These are phyloP conservation scores for Poeciliopsis paucimaculata DNA, from an alignment of 2,797 vertebrate species.

Conservation along the genomic window DNA sequence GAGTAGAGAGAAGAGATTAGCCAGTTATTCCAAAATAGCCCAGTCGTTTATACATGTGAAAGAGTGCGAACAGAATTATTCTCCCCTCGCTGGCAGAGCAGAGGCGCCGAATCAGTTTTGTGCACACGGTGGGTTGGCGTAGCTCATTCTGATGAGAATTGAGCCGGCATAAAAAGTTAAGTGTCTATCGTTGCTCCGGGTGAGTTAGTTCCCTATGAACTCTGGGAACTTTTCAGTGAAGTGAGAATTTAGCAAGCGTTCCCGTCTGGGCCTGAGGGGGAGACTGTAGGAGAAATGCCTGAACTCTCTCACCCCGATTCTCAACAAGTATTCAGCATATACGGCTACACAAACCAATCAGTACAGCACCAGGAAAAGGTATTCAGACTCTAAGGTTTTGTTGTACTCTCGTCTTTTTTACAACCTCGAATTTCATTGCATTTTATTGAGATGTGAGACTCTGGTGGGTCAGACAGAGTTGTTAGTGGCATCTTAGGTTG, in stretches of 20 bases:
- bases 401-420: no score
- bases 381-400: neutral
- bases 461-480: neutral
- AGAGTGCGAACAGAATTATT: neutral
- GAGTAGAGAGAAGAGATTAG: slow-evolving; percentile 7
- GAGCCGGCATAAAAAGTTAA: neutral
- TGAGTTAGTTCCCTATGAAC: neutral
- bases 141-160: neutral
- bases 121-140: neutral
- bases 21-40: slow-evolving; percentile 3
- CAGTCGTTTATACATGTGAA: neutral
- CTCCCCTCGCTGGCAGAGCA: neutral
- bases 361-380: neutral
- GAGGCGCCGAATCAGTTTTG: neutral
- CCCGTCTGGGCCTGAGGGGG: neutral
- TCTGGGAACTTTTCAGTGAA: neutral
- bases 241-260: neutral
- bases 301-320: neutral
- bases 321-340: neutral
- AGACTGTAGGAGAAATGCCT: neutral
- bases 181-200: neutral
- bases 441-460: neutral
- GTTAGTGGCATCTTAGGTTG: neutral
- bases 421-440: neutral
- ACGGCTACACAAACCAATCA: neutral